Evolutionary conservation across 1,140 invertebrate species (phyloP), one percentile per base, ranked within the genome.

Genomic region (Euura saliciscinereae): DNA sequence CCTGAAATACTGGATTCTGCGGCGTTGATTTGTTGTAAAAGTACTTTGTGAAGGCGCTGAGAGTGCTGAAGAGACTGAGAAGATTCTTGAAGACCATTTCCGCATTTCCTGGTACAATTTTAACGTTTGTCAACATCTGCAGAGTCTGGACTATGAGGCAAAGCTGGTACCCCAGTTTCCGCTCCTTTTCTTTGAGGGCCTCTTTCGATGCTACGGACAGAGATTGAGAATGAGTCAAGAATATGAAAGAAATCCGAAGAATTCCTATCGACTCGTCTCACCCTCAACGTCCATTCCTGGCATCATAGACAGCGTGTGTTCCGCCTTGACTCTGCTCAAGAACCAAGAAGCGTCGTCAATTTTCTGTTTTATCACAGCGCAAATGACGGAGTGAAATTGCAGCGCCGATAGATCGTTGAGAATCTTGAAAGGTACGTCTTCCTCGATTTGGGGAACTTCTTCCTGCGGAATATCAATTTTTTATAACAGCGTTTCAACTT

Each of bases 41-140:
- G 81, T 90, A 89, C 77, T 89, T 90, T 0, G 88, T 85, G 13
- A 90, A 76, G 44, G 82, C 82, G 70, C 81, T 84, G 5, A 90
- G 73, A 64, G 85, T 77, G 45, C 80, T 85, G 73, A 87, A 90
- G 3, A 89, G 75, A 43, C 80, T 76, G 43, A 86, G 82, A n/a
- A 89, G 76, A 79, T 87, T 88, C 78, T 87, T 89, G 3, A 90
- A 87, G 6, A 87, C 77, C 3, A 77, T 70, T 46, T 90, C 89
- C 4, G 84, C 81, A 28, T 83, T 75, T 51, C 86, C 88, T 43
- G 84, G 78, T 67, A 78, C 77, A 10, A 88, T 78, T n/a, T 76
- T 70, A 6, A 81, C 77, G 13, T 79, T 86, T 45, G 84, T 82
- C 43, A 90, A 71, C 13, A 79, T 77, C 69, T 84, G 83, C 45